Conservation (phyloP, 2,797 vertebrate species). For the Taenioides sp. region DNA sequence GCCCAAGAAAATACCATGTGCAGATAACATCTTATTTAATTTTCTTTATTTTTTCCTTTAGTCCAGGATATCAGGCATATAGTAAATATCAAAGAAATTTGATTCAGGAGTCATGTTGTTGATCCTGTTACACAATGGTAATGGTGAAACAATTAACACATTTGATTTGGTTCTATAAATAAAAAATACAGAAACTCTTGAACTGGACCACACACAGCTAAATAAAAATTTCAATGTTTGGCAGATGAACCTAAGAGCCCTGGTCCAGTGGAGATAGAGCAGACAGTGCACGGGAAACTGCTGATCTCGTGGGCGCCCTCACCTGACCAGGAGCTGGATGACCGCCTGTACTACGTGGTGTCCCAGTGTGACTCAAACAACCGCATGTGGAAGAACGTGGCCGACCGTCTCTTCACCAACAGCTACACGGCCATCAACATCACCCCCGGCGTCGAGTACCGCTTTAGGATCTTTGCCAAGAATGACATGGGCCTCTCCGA, state of each 20-base stretch:
- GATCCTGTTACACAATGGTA: too few species aligned
- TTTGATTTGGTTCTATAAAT: too few species aligned
- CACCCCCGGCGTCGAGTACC: constrained; percentile 80
- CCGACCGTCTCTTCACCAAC: constrained; percentile 80
- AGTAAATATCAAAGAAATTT: too few species aligned
- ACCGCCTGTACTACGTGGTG: constrained; percentile 80
- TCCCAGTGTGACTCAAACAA: constrained; percentile 74
- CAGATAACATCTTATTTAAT: neutral
- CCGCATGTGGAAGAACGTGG: constrained; percentile 77
- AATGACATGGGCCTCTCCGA: constrained; percentile 84
- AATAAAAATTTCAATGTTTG: neutral
- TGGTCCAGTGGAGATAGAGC: constrained; percentile 80
- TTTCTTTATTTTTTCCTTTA: neutral
- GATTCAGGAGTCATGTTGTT: too few species aligned
- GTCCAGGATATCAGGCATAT: too few species aligned
- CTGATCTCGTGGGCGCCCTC: constrained; percentile 84
- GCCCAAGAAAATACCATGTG: neutral
- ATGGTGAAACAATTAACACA: too few species aligned
- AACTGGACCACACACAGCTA: neutral
- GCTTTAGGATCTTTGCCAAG: constrained; percentile 86
- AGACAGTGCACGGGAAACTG: constrained; percentile 81
- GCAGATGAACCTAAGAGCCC: constrained; percentile 83
- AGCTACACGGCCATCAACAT: constrained; percentile 80
- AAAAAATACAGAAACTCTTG: neutral
- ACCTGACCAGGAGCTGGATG: constrained; percentile 79